Evolutionary conservation across 1,140 invertebrate species (phyloP).

Genomic region (Xylocopa sonorina): DNA sequence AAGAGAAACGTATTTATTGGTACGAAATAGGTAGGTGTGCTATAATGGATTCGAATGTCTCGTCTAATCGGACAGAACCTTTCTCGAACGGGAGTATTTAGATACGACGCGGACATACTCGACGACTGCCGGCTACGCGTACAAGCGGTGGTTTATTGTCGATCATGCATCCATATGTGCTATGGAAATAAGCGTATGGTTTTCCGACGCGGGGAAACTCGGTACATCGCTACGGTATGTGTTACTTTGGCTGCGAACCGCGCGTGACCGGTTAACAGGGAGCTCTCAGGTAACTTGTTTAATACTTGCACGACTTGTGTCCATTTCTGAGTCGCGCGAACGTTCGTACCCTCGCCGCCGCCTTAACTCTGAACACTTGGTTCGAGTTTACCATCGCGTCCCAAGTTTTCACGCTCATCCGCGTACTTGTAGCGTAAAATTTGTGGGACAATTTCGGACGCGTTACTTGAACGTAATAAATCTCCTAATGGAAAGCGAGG

Average conservation of each 20-base stretch:
- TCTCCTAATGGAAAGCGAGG: no score
- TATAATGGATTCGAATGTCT: conserved; percentile 18
- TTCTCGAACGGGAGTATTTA: no score
- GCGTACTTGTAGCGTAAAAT: no score
- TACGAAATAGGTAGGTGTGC: conserved; percentile 34
- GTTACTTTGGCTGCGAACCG: not conserved
- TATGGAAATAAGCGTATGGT: not conserved
- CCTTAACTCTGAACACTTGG: no score
- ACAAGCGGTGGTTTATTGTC: not conserved
- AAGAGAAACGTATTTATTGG: conserved; percentile 39
- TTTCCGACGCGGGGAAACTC: not conserved
- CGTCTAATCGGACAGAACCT: not conserved
- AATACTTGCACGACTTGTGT: not conserved
- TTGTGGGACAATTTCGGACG: no score
- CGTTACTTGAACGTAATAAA: no score
- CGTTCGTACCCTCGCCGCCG: no score
- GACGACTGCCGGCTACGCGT: not conserved
- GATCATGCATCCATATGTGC: not conserved
- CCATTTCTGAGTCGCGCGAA: no score
- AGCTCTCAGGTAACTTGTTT: not conserved
- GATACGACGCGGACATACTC: not conserved
- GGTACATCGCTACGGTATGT: not conserved
- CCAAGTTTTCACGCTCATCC: no score
- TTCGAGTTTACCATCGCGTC: no score
- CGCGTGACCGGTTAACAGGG: not conserved